phyloP scores from a whole-genome alignment of 2,888 invertebrate genomes.

The Notocelia uddmanniana region DNA sequence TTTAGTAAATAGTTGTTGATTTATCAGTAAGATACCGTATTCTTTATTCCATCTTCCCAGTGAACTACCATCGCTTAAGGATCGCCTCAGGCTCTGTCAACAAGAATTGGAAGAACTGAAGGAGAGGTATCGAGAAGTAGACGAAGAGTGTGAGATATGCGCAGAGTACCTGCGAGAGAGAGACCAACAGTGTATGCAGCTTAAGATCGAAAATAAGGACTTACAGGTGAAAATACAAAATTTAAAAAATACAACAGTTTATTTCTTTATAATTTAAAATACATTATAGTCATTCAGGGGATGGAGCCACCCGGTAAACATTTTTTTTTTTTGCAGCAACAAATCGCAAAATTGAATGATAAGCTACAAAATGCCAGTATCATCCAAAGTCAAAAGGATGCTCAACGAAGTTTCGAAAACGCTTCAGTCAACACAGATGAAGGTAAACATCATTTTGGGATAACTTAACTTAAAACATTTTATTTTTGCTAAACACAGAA shows the following conservation, averaged over 20 bases:
- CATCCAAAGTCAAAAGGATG: conserved; percentile 48
- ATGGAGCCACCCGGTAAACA: no score
- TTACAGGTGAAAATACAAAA: conserved; percentile 68
- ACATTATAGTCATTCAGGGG: no score
- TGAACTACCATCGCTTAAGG: conserved; percentile 68
- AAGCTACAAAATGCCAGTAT: conserved; percentile 54
- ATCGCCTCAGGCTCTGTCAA: conserved; percentile 65
- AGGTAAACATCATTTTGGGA: conserved; percentile 62
- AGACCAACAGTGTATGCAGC: conserved; percentile 66
- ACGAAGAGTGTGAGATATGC: conserved; percentile 81
- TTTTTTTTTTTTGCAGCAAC: conserved; percentile 61
- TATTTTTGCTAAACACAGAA: no score
- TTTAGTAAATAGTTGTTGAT: no score
- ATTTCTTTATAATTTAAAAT: no score
- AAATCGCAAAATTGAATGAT: conserved; percentile 62
- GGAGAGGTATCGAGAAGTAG: conserved; percentile 74
- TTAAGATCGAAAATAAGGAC: conserved; percentile 66
- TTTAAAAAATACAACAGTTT: no score
- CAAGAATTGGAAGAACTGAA: conserved; percentile 73
- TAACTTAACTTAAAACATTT: no score
- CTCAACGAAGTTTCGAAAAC: conserved; percentile 56
- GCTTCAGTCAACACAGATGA: conserved; percentile 76
- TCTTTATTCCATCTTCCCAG: conserved; percentile 53
- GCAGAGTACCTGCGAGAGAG: conserved; percentile 71
- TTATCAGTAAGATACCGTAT: no score